Conservation (phyloP, 2,888 invertebrate species). For the Sisyra terminalis region DNA sequence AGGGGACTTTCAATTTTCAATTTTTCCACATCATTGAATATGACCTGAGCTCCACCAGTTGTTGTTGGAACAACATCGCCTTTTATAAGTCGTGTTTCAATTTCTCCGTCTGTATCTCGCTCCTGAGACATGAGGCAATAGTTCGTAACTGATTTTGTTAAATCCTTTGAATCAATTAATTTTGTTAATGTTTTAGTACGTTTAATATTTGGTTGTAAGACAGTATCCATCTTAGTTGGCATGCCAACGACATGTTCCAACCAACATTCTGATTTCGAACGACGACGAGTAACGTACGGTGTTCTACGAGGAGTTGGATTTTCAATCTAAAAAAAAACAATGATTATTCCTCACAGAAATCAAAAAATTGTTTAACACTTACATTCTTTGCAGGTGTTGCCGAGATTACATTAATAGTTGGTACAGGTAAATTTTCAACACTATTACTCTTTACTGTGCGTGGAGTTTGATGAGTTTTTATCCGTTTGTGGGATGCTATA, state of each 20-base stretch:
- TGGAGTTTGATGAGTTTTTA: no score
- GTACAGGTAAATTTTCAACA: no score
- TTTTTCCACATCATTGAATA: slow-evolving; percentile 89
- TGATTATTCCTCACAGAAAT: no score
- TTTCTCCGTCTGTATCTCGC: slow-evolving; percentile 78
- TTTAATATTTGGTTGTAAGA: slow-evolving; percentile 70
- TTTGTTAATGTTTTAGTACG: slow-evolving; percentile 72
- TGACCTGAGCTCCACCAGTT: slow-evolving; percentile 88
- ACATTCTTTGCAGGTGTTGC: no score
- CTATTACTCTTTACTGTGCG: no score
- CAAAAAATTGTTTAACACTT: no score
- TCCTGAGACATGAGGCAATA: slow-evolving; percentile 90
- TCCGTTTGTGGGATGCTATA: slow-evolving; percentile 15
- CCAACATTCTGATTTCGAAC: slow-evolving; percentile 71
- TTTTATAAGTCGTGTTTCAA: slow-evolving; percentile 54
- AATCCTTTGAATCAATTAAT: slow-evolving; percentile 58
- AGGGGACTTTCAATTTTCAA: slow-evolving; percentile 67
- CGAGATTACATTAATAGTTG: no score
- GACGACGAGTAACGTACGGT: slow-evolving; percentile 24
- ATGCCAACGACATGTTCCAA: slow-evolving; percentile 74
- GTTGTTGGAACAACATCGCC: slow-evolving; percentile 87
- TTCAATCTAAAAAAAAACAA: background rate
- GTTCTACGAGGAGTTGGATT: background rate
- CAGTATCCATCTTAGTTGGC: slow-evolving; percentile 71
- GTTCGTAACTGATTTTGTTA: slow-evolving; percentile 47